A percentile compares a stretch with the other conserved stretches of the same genome.
phyloP scores from a whole-genome alignment of 1,140 invertebrate genomes.

The Tribolium castaneum region DNA sequence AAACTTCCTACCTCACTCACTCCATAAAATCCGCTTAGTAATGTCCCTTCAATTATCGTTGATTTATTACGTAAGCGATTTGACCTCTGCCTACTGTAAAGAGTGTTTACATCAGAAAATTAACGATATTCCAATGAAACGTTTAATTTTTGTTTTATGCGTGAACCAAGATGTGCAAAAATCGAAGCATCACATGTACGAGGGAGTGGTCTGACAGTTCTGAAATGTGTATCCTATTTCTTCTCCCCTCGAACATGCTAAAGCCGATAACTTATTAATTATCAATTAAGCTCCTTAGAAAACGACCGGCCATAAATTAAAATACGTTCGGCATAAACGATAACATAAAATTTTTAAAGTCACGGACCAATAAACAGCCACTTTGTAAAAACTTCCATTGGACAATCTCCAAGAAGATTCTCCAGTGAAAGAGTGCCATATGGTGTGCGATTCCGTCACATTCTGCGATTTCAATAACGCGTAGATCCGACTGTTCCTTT shows the following conservation, averaged over 20 bases:
- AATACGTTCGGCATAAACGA: conserved; percentile 8
- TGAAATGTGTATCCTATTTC: neutral
- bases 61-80: neutral
- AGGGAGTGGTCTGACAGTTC: conserved; percentile 2
- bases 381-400: conserved; percentile 14
- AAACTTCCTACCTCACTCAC: neutral
- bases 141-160: neutral
- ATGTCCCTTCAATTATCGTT: neutral
- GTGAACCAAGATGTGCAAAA: neutral
- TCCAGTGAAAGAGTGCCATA: neutral
- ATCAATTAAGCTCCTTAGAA: conserved; percentile 4
- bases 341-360: conserved; percentile 25
- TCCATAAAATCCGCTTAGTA: neutral
- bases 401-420: neutral
- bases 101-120: neutral
- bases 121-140: neutral
- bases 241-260: neutral
- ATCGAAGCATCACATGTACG: neutral
- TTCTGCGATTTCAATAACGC: neutral
- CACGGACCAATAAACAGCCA: conserved; percentile 2
- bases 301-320: conserved; percentile 1
- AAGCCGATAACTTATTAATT: neutral
- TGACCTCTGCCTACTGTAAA: neutral
- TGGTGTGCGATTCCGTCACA: neutral
- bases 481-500: neutral